Evolutionary conservation across 2,888 invertebrate species (phyloP), one percentile per base, ranked within the genome.

Genomic region (Drosophila infuscata): DNA sequence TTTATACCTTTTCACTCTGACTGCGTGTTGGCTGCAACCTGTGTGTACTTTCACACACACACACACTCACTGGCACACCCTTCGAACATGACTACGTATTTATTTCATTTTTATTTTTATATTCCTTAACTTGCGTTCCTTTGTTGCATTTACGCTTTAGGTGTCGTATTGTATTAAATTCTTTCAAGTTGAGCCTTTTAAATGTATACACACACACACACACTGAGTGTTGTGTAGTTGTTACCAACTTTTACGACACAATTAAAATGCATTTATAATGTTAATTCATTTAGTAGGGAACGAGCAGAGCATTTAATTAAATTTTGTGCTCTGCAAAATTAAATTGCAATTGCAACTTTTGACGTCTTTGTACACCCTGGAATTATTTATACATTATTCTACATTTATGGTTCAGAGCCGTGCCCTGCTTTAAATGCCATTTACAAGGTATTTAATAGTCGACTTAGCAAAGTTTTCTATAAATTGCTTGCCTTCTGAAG

Each of bases 211-310:
- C n/a, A 38, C 43, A 32, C 38, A 29, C 29, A 58, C 29, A 36
- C 33, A n/a, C 20, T 12, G 25, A 15, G 25, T 25, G 25, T 3
- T 20, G 20, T 11, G 25, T 51, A 38, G 61, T 74, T 62, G 58
- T 72, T 72, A 62, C 15, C 57, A 72, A 61, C 58, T 67, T 61
- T 36, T 43, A 54, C 62, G 46, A 54, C 79, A 78, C 73, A 79
- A 79, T 79, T 73, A 76, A 76, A 79, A 65, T 58, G 76, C 79
- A 79, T 79, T 78, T 79, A 65, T 79, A 73, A 79, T 76, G 76
- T 76, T 79, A 79, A 76, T 79, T 79, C 72, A 69, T 58, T 79
- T 79, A 66, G 60, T 60, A 25, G 56, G 48, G 57, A 67, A 78
- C 52, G 51, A 52, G 53, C 63, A 62, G 35, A 32, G 48, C 52